Evolutionary conservation across 2,113 vertebrate genomes (phyloP), one percentile per base, ranked within the genome.

Genomic region (Chaetops frenatus): DNA sequence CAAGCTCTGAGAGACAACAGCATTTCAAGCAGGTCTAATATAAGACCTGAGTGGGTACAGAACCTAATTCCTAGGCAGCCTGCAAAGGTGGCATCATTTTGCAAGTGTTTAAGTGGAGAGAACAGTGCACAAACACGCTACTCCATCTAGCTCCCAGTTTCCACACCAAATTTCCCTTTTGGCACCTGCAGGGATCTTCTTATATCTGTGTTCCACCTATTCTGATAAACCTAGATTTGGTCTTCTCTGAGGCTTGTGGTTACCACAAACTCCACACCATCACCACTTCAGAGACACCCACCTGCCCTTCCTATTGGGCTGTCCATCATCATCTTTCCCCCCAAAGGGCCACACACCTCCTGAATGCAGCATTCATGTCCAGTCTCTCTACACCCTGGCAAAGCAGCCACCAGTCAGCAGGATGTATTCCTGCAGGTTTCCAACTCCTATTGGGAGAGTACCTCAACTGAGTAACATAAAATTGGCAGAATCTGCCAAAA

Each of bases 351-450:
- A n/a, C 15, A 13, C 20, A 11, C 23, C 33, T 69, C n/a, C 28
- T 3, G 14, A 2, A 2, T 0, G 2, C 15, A 67, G 15, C 42
- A 48, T 35, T 57, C 31, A 48, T 2, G 2, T 19, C 64, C 15
- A 11, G 3, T 5, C 20, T 51, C 57, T 53, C 64, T 11, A n/a
- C 1, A 0, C 25, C 38, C 23, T 29, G 21, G 21, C 35, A 81
- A 85, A 82, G 11, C 35, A 40, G 44, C 5, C 40, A 33, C 25
- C 50, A 82, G 47, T 23, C 31, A 73, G 47, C 35, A 71, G 28
- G 44, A 33, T 12, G 42, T 22, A 27, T 20, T 67, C 15, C 33
- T 54, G 8, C 48, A 74, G 4, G 36, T 66, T 91, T 88, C 38
- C 65, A 92, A 1, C 29, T 74, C 16, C 27, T 80, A 3, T 1